phyloP scores from a whole-genome alignment of 2,888 invertebrate genomes.

The Meghimatium bilineatum region DNA sequence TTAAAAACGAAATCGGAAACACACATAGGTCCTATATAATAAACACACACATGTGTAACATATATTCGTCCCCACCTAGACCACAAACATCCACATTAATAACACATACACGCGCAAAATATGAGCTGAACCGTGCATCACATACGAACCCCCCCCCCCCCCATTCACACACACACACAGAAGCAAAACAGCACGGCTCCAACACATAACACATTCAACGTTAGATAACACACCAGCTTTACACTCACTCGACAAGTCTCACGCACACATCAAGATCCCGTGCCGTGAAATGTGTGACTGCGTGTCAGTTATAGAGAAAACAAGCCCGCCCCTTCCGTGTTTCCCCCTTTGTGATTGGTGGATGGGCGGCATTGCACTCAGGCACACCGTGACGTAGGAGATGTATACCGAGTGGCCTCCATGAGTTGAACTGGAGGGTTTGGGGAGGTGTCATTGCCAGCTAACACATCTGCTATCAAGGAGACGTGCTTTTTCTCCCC shows the following conservation, averaged over 20 bases:
- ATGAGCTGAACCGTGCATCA: no score
- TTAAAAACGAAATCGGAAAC: no score
- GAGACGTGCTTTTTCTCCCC: background rate
- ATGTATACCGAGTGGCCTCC: slow-evolving; percentile 12
- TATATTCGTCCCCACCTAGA: no score
- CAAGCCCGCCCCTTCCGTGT: slow-evolving; percentile 24
- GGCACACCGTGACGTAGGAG: slow-evolving; percentile 62
- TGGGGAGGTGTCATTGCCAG: background rate
- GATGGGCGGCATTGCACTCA: slow-evolving; percentile 62
- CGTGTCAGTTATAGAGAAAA: slow-evolving; percentile 30
- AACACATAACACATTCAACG: no score
- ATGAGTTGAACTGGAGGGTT: background rate
- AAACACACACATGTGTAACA: no score
- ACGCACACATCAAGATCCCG: background rate
- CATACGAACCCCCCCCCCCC: no score
- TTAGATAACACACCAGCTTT: background rate
- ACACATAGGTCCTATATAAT: no score
- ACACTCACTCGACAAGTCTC: background rate
- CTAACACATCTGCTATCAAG: background rate
- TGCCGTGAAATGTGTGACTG: background rate
- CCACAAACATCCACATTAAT: no score
- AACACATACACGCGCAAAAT: no score
- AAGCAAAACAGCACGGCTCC: background rate
- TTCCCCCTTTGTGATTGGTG: slow-evolving; percentile 59
- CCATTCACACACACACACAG: background rate